Evolutionary conservation across 1,140 invertebrate species (phyloP).

Genomic region (Drosophila seguyi): DNA sequence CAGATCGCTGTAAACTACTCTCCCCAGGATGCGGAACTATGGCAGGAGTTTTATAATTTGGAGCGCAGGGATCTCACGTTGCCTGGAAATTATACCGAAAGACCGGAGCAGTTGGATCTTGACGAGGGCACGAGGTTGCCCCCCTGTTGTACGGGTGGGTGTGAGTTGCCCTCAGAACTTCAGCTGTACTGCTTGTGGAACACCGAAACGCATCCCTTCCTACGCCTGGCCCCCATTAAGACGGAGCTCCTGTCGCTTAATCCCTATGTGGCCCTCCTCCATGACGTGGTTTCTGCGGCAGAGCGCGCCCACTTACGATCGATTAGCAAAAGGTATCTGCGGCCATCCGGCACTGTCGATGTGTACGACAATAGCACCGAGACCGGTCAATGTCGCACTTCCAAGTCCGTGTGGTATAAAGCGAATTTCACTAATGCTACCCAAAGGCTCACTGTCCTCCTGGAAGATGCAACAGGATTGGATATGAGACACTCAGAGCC

Average conservation of each 20-base stretch:
- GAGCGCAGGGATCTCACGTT: not conserved
- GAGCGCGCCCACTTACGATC: not conserved
- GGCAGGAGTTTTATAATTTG: not conserved
- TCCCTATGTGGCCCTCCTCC: constrained; percentile 20
- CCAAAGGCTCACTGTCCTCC: not conserved
- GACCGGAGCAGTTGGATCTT: not conserved
- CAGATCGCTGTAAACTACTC: not conserved
- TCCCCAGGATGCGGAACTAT: constrained; percentile 8
- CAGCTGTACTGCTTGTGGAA: constrained; percentile 27
- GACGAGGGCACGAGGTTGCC: not conserved
- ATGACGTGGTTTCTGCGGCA: constrained; percentile 13
- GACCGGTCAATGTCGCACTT: not conserved
- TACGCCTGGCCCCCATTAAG: constrained; percentile 30
- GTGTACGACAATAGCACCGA: rapidly evolving
- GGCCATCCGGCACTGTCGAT: not conserved
- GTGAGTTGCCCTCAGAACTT: not conserved
- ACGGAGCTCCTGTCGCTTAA: constrained; percentile 31
- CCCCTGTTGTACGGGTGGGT: constrained; percentile 18
- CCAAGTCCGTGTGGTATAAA: constrained; percentile 14
- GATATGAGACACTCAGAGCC: constrained; percentile 12
- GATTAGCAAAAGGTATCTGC: not conserved
- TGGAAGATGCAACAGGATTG: constrained; percentile 9
- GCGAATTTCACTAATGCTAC: not conserved
- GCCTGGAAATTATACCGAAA: not conserved
- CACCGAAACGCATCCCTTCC: constrained; percentile 15